Percentiles rank a stretch among this genome's conserved stretches.
Conservation (phyloP, 2,113 vertebrate genomes). For the Rhinogobius similis region DNA sequence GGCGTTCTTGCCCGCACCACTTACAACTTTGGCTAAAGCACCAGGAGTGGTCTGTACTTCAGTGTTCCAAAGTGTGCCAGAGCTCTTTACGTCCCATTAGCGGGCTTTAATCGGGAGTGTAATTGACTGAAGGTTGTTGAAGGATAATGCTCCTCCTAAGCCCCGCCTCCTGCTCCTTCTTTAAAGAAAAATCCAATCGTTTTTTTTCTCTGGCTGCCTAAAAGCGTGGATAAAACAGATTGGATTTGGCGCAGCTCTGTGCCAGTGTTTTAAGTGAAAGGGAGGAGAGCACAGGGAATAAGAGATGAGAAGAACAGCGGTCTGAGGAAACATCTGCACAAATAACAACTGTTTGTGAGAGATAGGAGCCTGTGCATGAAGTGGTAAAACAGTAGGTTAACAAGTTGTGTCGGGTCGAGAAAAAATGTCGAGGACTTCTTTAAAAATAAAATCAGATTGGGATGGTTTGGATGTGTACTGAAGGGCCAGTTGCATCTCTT, state of each 20-base stretch:
- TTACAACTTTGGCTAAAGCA: too few relatives aligned
- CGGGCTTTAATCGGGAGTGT: conserved; percentile 45
- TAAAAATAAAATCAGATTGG: too few relatives aligned
- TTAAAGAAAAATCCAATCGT: conserved; percentile 59
- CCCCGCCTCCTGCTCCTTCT: conserved; percentile 37
- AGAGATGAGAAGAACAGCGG: conserved; percentile 37
- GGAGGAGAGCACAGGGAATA: conserved; percentile 17
- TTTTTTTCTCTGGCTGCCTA: too few relatives aligned
- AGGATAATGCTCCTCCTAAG: conserved; percentile 68
- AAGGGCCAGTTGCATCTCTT: too few relatives aligned
- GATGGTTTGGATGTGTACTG: too few relatives aligned
- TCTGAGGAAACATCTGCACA: neutral
- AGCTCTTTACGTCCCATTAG: conserved; percentile 62
- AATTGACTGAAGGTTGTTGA: conserved; percentile 73
- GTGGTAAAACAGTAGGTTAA: too few relatives aligned
- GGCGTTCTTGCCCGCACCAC: too few relatives aligned
- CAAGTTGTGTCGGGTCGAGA: neutral
- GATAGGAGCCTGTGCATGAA: neutral
- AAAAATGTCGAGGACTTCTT: too few relatives aligned
- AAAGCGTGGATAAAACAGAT: conserved; percentile 61
- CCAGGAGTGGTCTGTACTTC: too few relatives aligned
- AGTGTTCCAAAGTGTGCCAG: conserved; percentile 29
- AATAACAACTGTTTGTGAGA: conserved; percentile 30
- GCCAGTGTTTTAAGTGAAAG: conserved; percentile 39
- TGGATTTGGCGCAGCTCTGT: conserved; percentile 43